Evolutionary conservation across 1,140 invertebrate species (phyloP), one percentile per base, ranked within the genome.

Genomic region (Caenorhabditis briggsae): DNA sequence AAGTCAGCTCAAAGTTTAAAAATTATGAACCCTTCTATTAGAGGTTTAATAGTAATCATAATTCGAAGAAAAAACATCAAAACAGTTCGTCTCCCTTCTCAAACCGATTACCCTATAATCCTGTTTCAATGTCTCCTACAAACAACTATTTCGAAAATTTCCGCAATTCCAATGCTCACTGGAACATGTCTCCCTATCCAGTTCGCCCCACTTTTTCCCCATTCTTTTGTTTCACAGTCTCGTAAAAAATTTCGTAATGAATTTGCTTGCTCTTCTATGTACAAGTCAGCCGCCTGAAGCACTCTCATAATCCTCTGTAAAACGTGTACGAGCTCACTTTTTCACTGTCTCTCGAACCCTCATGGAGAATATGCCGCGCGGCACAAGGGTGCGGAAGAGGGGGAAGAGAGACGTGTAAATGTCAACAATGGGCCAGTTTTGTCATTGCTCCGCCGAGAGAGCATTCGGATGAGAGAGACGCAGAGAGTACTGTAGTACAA

Each of bases 401-500:
- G 53, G 14, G 53, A 53, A n/a, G 53, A 53, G 33, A 78, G 33
- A 78, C 70, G 70, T 78, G 70, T 78, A 78, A 78, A 78, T 78
- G 70, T 78, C 70, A 78, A 78, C 70, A 78, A 78, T 43, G 70
- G 50, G 70, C 70, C 46, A 78, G 70, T 78, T 78, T 78, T 78
- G 65, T 70, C 43, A 70, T 41, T 18, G 65, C 46, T 20, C 43
- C 12, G 25, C 7, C 9, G 0, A 48, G 9, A 50, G 18, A 78
- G 9, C 11, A 50, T 41, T 11, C 5, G 20, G 12, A 78, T 23
- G 43, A 23, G 46, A 25, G 46, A 78, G 43, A 78, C 43, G 46
- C 70, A 78, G 70, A 48, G 70, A 50, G 33, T 78, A 78, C 70
- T 78, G 70, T 78, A 78, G 70, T 78, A 78, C 33, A 78, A 18